Base-by-base conservation (phyloP, 2,888 invertebrate genomes). In the Tyria jacobaeae region DNA sequence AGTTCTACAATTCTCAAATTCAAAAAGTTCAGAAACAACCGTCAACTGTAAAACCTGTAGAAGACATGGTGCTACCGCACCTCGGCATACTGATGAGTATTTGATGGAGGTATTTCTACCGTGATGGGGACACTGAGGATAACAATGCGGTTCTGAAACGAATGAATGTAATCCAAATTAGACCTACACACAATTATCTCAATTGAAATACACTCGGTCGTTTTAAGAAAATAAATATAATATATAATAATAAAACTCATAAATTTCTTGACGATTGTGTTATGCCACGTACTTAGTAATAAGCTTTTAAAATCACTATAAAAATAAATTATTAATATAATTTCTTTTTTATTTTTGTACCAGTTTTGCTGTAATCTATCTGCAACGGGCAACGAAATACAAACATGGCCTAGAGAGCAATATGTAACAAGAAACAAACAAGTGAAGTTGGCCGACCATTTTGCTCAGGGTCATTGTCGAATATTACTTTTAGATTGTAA, bases 71-170 rank as follows among this genome's bases (percentile, higher is more conserved):
- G 1, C 53, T 39, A 15, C 37, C 44, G 27, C 25, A n/a, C 15
- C 34, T 17, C 12, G 7, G 10, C 21, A 15, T 44, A 0, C n/a
- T 17, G 2, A 50, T 71, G 2, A n/a, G 37, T 7, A 63, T n/a
- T n/a, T n/a, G 64, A n/a, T 60, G 80, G n/a, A 80, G 78, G 50
- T 66, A 60, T 50, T 78, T 79, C 71, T 62, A 73, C 50, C 66
- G 73, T 0, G 70, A 71, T 24, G 56, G 58, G 12, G 69, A 60
- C 27, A n/a, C 6, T 0, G 72, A 70, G 31, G 68, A 73, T 6
- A 80, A 80, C 64, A 57, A 75, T 58, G 76, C 65, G 12, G 52
- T 56, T 9, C 14, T 78, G 12, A 47, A 54, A 5, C 67, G 72
- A 3, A 61, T 75, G 9, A 60, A 64, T 24, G 37, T 12, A 69